Evolutionary conservation across 2,888 invertebrate species (phyloP), one percentile per base, ranked within the genome.

Genomic region (Imbricaverruca yamaguchii): DNA sequence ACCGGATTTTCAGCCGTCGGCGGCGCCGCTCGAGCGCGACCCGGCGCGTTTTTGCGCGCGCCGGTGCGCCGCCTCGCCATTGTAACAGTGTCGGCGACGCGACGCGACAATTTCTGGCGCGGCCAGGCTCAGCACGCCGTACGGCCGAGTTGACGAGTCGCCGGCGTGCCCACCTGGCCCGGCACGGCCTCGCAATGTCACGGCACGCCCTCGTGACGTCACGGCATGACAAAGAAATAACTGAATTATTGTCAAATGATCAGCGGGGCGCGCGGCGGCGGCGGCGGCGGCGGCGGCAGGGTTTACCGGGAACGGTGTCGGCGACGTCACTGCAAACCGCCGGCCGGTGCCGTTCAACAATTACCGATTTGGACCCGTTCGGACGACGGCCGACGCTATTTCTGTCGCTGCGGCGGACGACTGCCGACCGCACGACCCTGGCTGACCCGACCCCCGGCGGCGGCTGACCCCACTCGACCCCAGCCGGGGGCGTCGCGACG

Each of bases 231-330:
- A 74, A 53, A 74, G 74, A 74, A 74, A 74, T 74, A 74, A 74
- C 74, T 74, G 74, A 39, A 74, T 74, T 74, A 74, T 74, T 74
- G 74, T 74, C 74, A 74, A 74, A 74, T 74, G 18, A 74, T 74
- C 74, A 67, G 13, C 12, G 67, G 18, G 39, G 39, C 2, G 39
- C 39, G 39, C 67, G n/a, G 18, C 18, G 69, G 11, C 57, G 57
- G 57, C 57, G 9, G 57, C 67, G 67, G 7, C 69, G 13, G 53
- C 74, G 74, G 53, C 53, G 39, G 23, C 65, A 23, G 18, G 12
- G 53, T 53, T 74, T 74, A 53, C 53, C 39, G 53, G 53, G 74
- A 69, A 53, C 13, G 67, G 53, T 8, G 39, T 25, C 53, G 74
- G 18, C 74, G 53, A 15, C 18, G 23, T 53, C 74, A 23, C 39